Evolutionary conservation across 1,140 invertebrate genomes (phyloP).

Genomic region (Gonatopus flavifemur): DNA sequence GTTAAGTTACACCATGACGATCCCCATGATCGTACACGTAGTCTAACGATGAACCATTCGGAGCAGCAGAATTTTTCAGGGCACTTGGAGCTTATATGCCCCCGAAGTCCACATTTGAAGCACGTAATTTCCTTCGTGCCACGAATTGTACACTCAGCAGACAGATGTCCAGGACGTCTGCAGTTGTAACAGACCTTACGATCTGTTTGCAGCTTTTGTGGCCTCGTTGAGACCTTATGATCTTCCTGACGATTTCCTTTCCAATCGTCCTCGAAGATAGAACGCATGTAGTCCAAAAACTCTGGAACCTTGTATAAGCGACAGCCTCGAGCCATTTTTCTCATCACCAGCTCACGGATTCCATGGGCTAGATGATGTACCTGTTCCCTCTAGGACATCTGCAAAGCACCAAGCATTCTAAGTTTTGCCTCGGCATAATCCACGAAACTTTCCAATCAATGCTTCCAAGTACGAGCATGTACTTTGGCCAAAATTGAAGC

Average conservation of each 20-base stretch:
- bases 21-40: too few species aligned
- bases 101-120: not conserved
- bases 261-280: not conserved
- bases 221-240: too few species aligned
- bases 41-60: too few species aligned
- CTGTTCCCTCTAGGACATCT: not conserved
- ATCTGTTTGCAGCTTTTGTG: too few species aligned
- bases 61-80: too few species aligned
- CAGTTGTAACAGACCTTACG: not conserved
- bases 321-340: not conserved
- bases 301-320: constrained; percentile 1
- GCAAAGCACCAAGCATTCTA: not conserved
- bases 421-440: not conserved
- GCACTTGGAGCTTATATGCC: not conserved
- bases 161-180: not conserved
- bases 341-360: not conserved
- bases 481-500: not conserved
- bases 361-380: not conserved
- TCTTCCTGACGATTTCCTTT: not conserved
- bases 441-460: not conserved
- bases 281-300: not conserved
- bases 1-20: too few species aligned
- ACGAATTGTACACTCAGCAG: not conserved
- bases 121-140: not conserved
- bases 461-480: not conserved